Evolutionary conservation across 2,888 invertebrate species (phyloP).

Genomic region (Baccha elongata): DNA sequence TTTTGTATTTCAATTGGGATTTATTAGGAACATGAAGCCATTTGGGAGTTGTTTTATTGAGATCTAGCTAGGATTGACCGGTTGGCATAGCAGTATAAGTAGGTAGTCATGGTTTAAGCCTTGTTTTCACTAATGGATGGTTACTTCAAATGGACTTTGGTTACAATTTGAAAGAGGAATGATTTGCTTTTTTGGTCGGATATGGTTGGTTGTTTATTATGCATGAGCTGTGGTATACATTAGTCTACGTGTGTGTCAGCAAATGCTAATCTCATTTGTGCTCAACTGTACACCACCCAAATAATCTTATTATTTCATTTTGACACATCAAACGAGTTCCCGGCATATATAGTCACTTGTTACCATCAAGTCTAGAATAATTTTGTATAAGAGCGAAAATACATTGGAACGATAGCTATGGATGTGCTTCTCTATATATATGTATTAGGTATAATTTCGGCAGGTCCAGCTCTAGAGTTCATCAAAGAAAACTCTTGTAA

Average conservation of each 20-base stretch:
- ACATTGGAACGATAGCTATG: no score
- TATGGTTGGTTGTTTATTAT: slow-evolving; percentile 29
- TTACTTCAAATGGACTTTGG: slow-evolving; percentile 51
- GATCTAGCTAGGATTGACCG: slow-evolving; percentile 1
- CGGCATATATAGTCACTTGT: no score
- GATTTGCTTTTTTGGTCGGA: slow-evolving; percentile 1
- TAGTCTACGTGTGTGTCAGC: slow-evolving; percentile 10
- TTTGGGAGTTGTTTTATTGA: slow-evolving; percentile 15
- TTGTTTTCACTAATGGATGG: slow-evolving; percentile 46
- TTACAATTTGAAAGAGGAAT: slow-evolving; percentile 8
- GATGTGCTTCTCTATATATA: no score
- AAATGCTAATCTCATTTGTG: slow-evolving; percentile 16
- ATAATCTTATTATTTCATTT: neutral
- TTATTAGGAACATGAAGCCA: slow-evolving; percentile 52
- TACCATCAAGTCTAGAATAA: no score
- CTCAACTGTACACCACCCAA: neutral
- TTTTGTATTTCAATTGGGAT: slow-evolving; percentile 43
- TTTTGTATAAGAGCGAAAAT: no score
- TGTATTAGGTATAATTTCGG: no score
- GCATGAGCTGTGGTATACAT: slow-evolving; percentile 15
- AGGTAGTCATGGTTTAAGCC: slow-evolving; percentile 51
- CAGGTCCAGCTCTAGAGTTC: no score
- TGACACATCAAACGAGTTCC: slow-evolving; percentile 6
- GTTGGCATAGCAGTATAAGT: slow-evolving; percentile 40
- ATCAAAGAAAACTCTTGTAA: no score